phyloP scores from a whole-genome alignment of 2,113 vertebrate genomes.

The Willisornis vidua region DNA sequence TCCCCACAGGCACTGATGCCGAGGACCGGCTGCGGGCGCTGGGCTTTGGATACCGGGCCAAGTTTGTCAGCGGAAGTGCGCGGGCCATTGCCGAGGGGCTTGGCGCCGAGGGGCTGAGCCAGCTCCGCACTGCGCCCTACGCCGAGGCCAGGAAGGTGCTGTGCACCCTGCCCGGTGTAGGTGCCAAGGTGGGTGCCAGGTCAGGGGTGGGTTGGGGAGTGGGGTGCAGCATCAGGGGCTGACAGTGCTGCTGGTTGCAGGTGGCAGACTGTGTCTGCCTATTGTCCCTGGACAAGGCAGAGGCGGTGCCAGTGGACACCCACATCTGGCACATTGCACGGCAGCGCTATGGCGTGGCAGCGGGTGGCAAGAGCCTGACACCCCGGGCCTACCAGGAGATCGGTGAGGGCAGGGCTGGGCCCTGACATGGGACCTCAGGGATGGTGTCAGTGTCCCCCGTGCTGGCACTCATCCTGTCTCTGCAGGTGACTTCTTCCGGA shows the following conservation, averaged over 20 bases:
- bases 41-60: slow-evolving; percentile 93
- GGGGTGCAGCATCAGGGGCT: fast-evolving
- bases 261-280: slow-evolving; percentile 97
- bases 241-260: slow-evolving; percentile 46
- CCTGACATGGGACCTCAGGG: fast-evolving
- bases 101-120: slow-evolving; percentile 78
- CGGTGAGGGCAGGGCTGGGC: slow-evolving; percentile 69
- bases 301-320: slow-evolving; percentile 91
- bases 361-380: slow-evolving; percentile 80
- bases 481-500: slow-evolving; percentile 89
- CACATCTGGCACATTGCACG: slow-evolving; percentile 93
- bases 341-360: slow-evolving; percentile 79
- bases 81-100: slow-evolving; percentile 76
- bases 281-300: slow-evolving; percentile 90
- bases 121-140: slow-evolving; percentile 78
- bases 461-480: not conserved
- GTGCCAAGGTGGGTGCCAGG: slow-evolving; percentile 81
- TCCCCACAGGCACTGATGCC: slow-evolving; percentile 71
- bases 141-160: slow-evolving; percentile 82
- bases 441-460: fast-evolving
- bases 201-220: fast-evolving
- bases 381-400: slow-evolving; percentile 84
- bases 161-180: slow-evolving; percentile 88
- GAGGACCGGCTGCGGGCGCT: slow-evolving; percentile 83
- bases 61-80: slow-evolving; percentile 85